These are phyloP conservation scores for Idaea aversata DNA, from an alignment of 2,888 invertebrate genomes.

Conservation along the genomic window DNA sequence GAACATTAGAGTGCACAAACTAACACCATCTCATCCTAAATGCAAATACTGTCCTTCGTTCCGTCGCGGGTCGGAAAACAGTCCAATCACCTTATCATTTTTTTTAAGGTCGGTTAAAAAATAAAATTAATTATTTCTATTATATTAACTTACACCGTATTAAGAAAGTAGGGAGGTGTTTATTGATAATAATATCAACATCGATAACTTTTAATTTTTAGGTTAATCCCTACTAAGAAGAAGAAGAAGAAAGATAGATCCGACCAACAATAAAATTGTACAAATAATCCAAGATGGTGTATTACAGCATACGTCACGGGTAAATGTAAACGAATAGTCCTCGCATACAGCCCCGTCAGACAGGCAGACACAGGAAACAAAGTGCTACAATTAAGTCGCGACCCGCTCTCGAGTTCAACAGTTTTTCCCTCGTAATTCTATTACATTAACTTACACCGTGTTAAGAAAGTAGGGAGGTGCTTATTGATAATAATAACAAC, in stretches of 20 bases:
- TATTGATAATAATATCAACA: conserved; percentile 7
- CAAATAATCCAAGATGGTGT: not conserved
- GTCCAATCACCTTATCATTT: too few relatives aligned
- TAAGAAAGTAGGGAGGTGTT: conserved; percentile 54
- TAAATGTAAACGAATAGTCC: conserved; percentile 13
- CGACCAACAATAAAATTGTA: not conserved
- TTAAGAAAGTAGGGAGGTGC: conserved; percentile 57
- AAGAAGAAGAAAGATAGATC: too few relatives aligned
- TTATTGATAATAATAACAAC: conserved; percentile 8
- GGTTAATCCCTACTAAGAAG: too few relatives aligned
- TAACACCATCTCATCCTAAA: too few relatives aligned
- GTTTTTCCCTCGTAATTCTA: conserved; percentile 79
- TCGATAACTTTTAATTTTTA: too few relatives aligned
- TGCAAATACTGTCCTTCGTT: too few relatives aligned
- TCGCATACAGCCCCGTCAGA: conserved; percentile 28
- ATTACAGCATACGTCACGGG: conserved; percentile 8
- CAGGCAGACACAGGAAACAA: conserved; percentile 59
- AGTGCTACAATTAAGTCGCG: conserved; percentile 75
- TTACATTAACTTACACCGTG: conserved; percentile 79
- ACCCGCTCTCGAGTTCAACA: conserved; percentile 74
- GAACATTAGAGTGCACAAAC: too few relatives aligned
- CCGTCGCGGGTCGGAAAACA: too few relatives aligned
- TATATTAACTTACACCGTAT: conserved; percentile 79
- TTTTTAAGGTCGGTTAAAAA: too few relatives aligned
- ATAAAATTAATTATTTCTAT: too few relatives aligned